Evolutionary conservation across 2,113 vertebrate genomes (phyloP), one percentile per base, ranked within the genome.

Genomic region (Tyto alba): DNA sequence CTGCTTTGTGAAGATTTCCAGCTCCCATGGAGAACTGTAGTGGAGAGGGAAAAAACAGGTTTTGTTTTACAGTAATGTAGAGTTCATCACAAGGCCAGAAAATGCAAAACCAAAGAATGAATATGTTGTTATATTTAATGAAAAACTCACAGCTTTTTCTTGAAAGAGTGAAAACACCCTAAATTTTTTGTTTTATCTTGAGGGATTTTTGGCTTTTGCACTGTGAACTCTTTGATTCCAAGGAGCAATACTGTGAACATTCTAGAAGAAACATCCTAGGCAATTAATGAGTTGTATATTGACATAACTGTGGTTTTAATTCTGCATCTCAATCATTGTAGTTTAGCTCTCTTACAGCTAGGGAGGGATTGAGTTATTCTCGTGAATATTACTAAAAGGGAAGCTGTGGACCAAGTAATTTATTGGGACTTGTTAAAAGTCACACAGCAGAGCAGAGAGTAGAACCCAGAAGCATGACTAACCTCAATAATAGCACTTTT

Each of bases 31-130:
- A 91, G 97, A 95, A 76, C 66, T 92, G 91, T 66, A 30, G 76
- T 60, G 74, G 80, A 55, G 67, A 95, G 75, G 80, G 53, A 77
- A 63, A 92, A 97, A 97, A 74, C 82, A 78, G 40, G 92, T 94
- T 96, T 98, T 97, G 97, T 97, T 89, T 94, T 62, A 43, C 87
- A 50, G 69, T 88, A 79, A 91, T 95, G 92, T 81, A 16, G 95
- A 95, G 93, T 96, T 97, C 84, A 89, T 94, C 87, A 60, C 64
- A 8, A 92, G 92, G 92, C 89, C 88, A 96, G 85, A 82, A 81
- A 89, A 91, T 64, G 85, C 89, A 94, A 50, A 95, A 21, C 73
- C 59, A 38, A 30, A 91, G 89, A 95, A 94, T 96, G 89, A 78
- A 36, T 68, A 60, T 68, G 48, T 59, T 92, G 80, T 91, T 71